phyloP scores from a whole-genome alignment of 2,113 vertebrate species.

The Martes martes region DNA sequence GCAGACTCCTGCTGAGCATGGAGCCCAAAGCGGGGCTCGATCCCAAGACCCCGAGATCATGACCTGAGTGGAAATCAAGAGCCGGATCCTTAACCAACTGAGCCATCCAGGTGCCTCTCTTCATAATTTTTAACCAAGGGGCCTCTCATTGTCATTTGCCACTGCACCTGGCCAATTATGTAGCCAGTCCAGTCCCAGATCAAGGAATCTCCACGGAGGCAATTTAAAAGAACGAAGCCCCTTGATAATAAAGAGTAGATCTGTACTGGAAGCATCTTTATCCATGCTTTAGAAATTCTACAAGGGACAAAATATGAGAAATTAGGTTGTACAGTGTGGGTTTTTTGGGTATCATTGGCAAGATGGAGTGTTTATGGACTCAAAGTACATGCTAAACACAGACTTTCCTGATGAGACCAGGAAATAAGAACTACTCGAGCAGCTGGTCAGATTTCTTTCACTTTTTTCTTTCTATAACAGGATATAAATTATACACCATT shows the following conservation, averaged over 20 bases:
- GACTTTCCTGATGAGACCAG: not conserved
- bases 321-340: not conserved
- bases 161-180: not conserved
- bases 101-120: not conserved
- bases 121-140: not conserved
- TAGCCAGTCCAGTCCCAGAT: not conserved
- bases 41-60: not conserved
- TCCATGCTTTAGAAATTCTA: not conserved
- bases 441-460: not conserved
- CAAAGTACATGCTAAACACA: conserved; percentile 35
- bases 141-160: not conserved
- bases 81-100: not conserved
- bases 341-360: not conserved
- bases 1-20: not conserved
- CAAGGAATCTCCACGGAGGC: not conserved
- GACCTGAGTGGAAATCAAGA: not conserved
- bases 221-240: not conserved
- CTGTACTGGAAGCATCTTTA: not conserved
- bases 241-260: not conserved
- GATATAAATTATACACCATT: not conserved
- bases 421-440: not conserved
- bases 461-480: not conserved
- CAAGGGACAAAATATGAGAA: not conserved
- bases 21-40: not conserved
- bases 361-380: not conserved